Evolutionary conservation across 2,113 vertebrate species (phyloP), one percentile per base, ranked within the genome.

Genomic region (Indicator indicator): DNA sequence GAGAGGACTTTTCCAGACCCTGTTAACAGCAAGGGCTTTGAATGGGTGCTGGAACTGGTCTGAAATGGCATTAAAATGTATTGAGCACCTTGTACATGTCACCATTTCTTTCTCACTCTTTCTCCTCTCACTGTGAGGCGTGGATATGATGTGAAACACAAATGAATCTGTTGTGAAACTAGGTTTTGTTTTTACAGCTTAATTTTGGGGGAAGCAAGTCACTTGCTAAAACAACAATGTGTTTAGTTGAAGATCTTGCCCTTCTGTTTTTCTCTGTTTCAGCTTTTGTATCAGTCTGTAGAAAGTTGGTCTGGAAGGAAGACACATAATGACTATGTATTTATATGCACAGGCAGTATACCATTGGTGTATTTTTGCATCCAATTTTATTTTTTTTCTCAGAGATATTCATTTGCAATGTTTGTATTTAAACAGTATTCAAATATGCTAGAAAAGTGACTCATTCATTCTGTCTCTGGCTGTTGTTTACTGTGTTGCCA

Each of bases 361-460:
- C n/a, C 73, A 40, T 9, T 9, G 33, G 84, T 88, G 75, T 93
- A 92, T 93, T 95, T 96, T 95, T 88, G 86, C 90, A 96, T 86
- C 85, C 44, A 84, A 12, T 90, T 91, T 91, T 86, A 86, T 76
- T 93, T 96, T 95, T 86, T 93, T 79, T 91, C 69, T 92, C 72
- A 87, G 84, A 94, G 77, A 92, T 72, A 83, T 5, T 90, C 38
- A 71, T 90, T 91, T 95, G 18, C 73, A 88, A 83, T 89, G 78
- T 94, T 96, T 96, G 86, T 93, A 95, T 92, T 91, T 95, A 96
- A 95, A 88, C 68, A 93, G 56, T 69, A 93, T 93, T 90, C 93
- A 90, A 79, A 90, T 55, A 76, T 8, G 42, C 56, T 93, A 62
- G 71, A 64, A 83, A 76, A 88, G 30, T 84, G 80, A 91, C 54